Evolutionary conservation across 2,113 vertebrate genomes (phyloP).

Genomic region (Sminthopsis crassicaudata): DNA sequence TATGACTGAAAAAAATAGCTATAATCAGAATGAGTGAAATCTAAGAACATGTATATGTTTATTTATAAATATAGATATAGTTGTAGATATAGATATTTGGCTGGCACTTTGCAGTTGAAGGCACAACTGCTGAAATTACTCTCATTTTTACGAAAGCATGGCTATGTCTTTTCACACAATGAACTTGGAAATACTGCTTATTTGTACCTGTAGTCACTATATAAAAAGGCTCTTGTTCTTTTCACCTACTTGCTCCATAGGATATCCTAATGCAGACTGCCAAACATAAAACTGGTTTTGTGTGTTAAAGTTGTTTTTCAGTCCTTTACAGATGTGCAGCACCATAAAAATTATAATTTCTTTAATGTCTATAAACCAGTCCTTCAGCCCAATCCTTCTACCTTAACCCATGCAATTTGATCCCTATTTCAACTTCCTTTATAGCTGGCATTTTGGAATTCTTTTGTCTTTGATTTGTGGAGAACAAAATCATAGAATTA

Average conservation of each 20-base stretch:
- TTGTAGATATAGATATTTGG: background rate
- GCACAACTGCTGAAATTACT: background rate
- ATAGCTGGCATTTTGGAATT: background rate
- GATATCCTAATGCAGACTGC: background rate
- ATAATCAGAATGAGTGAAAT: background rate
- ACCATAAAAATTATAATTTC: background rate
- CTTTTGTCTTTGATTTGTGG: background rate
- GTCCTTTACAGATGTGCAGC: background rate
- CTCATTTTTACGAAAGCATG: background rate
- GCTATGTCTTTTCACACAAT: background rate
- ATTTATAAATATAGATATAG: background rate
- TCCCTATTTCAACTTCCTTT: background rate
- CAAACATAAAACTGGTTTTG: background rate
- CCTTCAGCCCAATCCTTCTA: background rate
- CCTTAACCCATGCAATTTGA: background rate
- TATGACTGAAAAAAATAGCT: background rate
- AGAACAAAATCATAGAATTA: background rate
- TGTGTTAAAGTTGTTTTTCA: background rate
- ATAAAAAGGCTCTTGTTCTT: background rate
- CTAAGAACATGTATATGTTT: background rate
- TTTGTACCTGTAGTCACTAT: background rate
- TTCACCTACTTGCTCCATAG: background rate
- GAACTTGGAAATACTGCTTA: background rate
- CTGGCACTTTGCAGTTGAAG: background rate
- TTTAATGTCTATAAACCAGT: background rate